Evolutionary conservation across 2,797 vertebrate species (phyloP).

Genomic region (Pangasius macronema): DNA sequence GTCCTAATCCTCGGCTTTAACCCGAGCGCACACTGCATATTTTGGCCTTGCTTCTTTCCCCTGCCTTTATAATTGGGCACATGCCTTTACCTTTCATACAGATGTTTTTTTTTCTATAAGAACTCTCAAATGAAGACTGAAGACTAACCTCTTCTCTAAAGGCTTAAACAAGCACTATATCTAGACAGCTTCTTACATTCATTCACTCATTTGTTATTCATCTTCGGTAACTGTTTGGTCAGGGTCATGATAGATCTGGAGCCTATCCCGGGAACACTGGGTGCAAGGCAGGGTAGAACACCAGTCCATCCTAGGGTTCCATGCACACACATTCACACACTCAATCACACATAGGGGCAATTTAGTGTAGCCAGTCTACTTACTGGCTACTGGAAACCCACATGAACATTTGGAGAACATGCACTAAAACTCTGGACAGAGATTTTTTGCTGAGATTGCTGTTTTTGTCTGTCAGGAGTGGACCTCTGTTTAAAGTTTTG

Average conservation of each 20-base stretch:
- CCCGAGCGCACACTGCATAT: not conserved
- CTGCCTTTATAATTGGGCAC: not conserved
- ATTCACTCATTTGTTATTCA: not conserved
- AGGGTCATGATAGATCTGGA: not conserved
- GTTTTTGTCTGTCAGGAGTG: not conserved
- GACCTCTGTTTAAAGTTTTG: not conserved
- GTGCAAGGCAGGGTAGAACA: no score
- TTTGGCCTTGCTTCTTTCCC: not conserved
- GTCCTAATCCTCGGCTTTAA: slow-evolving; percentile 29
- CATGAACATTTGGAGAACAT: not conserved
- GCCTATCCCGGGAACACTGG: not conserved
- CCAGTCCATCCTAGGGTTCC: not conserved
- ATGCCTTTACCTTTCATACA: not conserved
- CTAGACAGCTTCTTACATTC: not conserved
- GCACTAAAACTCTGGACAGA: not conserved
- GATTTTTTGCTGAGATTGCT: not conserved
- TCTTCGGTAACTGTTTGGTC: not conserved
- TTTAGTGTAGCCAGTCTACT: not conserved
- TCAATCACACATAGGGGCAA: not conserved
- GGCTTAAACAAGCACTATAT: not conserved
- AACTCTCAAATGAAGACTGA: not conserved
- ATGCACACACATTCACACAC: not conserved
- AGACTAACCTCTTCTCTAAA: not conserved
- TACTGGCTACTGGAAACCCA: not conserved
- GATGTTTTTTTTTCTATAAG: not conserved